A percentile compares a stretch with the other conserved stretches of the same genome.
Conservation (phyloP, 2,888 invertebrate species). For the Meganola albula region DNA sequence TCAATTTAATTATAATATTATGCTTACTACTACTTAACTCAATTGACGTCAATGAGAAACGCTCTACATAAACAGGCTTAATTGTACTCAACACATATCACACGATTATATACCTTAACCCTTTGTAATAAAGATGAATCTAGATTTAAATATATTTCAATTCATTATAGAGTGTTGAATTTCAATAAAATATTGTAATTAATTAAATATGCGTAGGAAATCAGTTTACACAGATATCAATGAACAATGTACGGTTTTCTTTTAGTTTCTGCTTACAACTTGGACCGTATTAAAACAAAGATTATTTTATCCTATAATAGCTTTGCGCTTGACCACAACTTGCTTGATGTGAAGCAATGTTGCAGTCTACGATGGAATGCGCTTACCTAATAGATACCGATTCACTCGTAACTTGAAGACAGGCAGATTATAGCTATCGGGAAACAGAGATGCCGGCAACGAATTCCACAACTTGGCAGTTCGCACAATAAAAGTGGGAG, state of each 20-base stretch:
- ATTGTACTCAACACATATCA: constrained; percentile 2
- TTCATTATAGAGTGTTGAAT: constrained; percentile 18
- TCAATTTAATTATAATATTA: constrained; percentile 24
- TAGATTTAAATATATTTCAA: background rate
- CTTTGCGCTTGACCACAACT: too few species aligned
- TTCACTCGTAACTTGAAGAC: too few species aligned
- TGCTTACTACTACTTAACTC: constrained; percentile 24
- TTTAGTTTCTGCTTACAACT: too few species aligned
- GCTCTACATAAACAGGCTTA: constrained; percentile 14
- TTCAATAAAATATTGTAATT: constrained; percentile 17
- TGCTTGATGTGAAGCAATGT: too few species aligned
- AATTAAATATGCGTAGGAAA: constrained; percentile 4
- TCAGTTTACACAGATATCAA: constrained; percentile 8
- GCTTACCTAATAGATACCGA: too few species aligned
- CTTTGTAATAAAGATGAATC: background rate
- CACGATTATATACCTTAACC: constrained; percentile 7
- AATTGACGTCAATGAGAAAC: constrained; percentile 26
- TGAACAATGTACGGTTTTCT: background rate
- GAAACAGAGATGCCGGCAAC: too few species aligned
- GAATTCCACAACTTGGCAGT: too few species aligned
- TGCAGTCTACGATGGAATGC: too few species aligned
- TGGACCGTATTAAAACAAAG: too few species aligned
- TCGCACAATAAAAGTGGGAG: too few species aligned
- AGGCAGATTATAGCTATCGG: too few species aligned
- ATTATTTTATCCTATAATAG: too few species aligned